Evolutionary conservation across 2,888 invertebrate species (phyloP), one percentile per base, ranked within the genome.

Genomic region (Ischnus inquisitorius): DNA sequence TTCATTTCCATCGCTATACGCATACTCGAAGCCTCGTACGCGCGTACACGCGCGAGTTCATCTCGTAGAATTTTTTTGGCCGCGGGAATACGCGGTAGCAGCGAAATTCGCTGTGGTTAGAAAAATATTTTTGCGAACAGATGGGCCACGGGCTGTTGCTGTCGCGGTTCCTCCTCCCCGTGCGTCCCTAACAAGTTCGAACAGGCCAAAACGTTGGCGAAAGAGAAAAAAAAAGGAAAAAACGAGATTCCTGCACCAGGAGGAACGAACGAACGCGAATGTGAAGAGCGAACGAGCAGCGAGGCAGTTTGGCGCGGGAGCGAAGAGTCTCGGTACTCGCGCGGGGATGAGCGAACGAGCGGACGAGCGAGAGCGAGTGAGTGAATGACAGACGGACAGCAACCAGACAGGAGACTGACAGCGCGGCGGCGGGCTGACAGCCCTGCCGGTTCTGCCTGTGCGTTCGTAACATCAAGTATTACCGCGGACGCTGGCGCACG

Each of bases 371-470:
- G 88, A 87, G 88, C 85, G 79, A 86, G 87, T 86, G 87, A 87
- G 86, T 86, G 89, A 90, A 88, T 88, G 90, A 89, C 90, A 88
- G 89, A 88, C 90, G 90, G 92, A 92, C 92, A 92, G 92, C 90
- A 94, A 94, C 94, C 93, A 94, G 94, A 94, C 94, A 94, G 94
- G 91, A 93, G 94, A 94, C 94, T 94, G 94, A 94, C 94, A 94
- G 94, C 92, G 90, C 92, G 94, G 93, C 94, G 94, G 93, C 94
- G 93, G 93, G 92, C 94, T 91, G 93, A 94, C 94, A 94, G 94
- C 93, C 94, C 92, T 87, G 88, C 89, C 88, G 87, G 82, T 88
- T 76, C 80, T 82, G 81, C 83, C 76, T 83, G 79, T 86, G 82
- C 85, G 85, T 86, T 93, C 92, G 93, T 93, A 94, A 94, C 94